A percentile compares a stretch with the other conserved stretches of the same genome.
These are phyloP conservation scores for Halcyon badia DNA, from an alignment of 2,797 vertebrate species.

Conservation along the genomic window DNA sequence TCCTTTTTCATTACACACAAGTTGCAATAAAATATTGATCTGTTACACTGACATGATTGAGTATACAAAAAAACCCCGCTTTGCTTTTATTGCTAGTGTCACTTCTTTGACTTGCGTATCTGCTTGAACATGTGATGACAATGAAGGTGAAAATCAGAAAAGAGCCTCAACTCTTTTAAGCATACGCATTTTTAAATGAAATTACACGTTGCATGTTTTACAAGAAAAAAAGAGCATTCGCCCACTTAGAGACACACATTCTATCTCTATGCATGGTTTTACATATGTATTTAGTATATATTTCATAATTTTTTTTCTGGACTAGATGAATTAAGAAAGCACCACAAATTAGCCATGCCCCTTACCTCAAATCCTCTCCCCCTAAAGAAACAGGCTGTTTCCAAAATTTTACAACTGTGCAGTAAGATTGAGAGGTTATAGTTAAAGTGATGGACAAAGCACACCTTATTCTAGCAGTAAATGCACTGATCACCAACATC, in stretches of 20 bases:
- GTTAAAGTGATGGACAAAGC: neutral
- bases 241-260: neutral
- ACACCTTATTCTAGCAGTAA: neutral
- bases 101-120: neutral
- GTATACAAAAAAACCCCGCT: neutral
- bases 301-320: neutral
- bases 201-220: neutral
- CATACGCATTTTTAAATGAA: neutral
- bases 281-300: neutral
- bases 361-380: neutral
- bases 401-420: neutral
- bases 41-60: neutral
- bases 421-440: neutral
- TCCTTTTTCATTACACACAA: neutral
- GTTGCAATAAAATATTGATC: neutral
- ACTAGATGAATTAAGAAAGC: neutral
- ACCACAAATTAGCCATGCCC: neutral
- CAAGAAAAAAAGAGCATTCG: neutral
- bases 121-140: neutral
- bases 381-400: constrained; percentile 1
- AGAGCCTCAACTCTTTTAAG: neutral
- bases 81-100: neutral
- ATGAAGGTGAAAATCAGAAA: neutral
- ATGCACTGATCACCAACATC: neutral
- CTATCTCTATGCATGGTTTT: neutral